Conservation (phyloP, 1,140 invertebrate genomes). For the Phymorhynchus buccinoides region DNA sequence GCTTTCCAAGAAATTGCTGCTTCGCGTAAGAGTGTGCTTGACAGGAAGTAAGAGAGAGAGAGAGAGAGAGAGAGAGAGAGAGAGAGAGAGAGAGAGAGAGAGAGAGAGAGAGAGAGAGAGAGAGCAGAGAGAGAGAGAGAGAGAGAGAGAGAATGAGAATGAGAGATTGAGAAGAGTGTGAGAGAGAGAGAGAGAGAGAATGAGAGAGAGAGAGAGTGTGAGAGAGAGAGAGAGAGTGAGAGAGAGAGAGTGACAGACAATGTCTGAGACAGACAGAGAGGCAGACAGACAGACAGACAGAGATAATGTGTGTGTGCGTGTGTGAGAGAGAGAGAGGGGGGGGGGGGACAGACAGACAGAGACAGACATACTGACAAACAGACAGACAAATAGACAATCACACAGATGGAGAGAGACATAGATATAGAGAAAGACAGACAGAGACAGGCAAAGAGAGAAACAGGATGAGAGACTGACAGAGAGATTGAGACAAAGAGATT, state of each 20-base stretch:
- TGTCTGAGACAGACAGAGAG: not conserved
- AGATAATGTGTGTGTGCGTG: no score
- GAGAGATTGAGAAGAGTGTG: not conserved
- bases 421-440: not conserved
- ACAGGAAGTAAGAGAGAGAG: not conserved
- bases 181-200: not conserved
- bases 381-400: not conserved
- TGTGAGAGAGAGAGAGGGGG: constrained; percentile 1
- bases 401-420: not conserved
- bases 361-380: not conserved
- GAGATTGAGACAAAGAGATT: not conserved
- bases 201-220: not conserved
- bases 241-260: not conserved
- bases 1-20: no score
- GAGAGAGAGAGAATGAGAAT: not conserved
- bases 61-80: not conserved
- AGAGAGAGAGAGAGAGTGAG: not conserved
- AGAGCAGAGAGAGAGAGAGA: no score
- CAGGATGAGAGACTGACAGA: not conserved
- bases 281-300: constrained; percentile 10
- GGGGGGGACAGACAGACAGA: constrained; percentile 24
- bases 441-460: not conserved
- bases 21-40: no score
- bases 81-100: not conserved
- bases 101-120: not conserved